Evolutionary conservation across 1,140 invertebrate species (phyloP), one percentile per base, ranked within the genome.

Genomic region (Temnothorax curvispinosus): DNA sequence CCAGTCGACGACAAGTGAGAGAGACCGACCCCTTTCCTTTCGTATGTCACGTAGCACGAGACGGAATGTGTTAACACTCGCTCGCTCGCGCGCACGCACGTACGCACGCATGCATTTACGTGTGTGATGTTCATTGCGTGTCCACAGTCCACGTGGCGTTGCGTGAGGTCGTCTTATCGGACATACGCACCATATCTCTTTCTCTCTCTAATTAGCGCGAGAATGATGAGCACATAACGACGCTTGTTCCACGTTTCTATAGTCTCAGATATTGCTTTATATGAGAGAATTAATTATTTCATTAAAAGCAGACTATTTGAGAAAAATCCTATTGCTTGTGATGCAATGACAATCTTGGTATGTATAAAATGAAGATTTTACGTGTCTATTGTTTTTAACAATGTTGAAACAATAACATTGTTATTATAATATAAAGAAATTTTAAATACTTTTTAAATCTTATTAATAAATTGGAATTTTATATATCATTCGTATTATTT

Each of bases 21-120:
- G 58, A 91, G 78, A 88, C 89, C 90, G 91, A 92, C 91, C 92
- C 89, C 89, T 93, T 92, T 93, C 88, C 91, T 93, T 93, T 89
- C 89, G 54, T 82, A 44, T 77, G 72, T 89, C 81, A 88, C 84
- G 87, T 78, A 77, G 85, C 88, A 89, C 90, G 88, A 58, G 56
- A 87, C 21, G 71, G 60, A 15, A 86, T 41, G 71, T 38, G 72
- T 85, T 47, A 60, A 65, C 44, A 38, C 50, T 52, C n/a, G 58
- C 41, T 27, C 41, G 58, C 27, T 18, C 13, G 15, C 38, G 41
- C 64, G 60, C 15, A 58, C 1, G 21, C 27, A 58, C n/a, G n/a
- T 35, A 38, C 21, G 27, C 58, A 60, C 2, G 18, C 27, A 58
- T 11, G n/a, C 35, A 38, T 50, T 50, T 8, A 18, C 58, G 41